Evolutionary conservation across 2,888 invertebrate species (phyloP).

Genomic region (Hirtodrosophila histrioides): DNA sequence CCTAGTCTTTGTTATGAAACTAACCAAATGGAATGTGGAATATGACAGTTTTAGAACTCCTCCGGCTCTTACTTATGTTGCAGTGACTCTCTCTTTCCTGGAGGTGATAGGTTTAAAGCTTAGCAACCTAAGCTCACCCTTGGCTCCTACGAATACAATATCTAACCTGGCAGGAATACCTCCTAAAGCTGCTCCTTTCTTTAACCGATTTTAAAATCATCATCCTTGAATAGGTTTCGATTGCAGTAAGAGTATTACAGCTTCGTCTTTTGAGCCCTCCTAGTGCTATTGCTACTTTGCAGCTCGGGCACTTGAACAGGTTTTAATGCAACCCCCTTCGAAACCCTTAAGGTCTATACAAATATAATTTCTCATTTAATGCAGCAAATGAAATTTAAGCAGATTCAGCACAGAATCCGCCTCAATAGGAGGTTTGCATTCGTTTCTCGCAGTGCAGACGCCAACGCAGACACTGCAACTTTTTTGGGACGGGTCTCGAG

Average conservation of each 20-base stretch:
- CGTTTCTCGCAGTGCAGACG: constrained; percentile 54
- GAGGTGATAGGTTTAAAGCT: no score
- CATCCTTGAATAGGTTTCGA: no score
- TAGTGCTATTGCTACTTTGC: constrained; percentile 38
- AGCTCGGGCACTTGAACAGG: constrained; percentile 60
- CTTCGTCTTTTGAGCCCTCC: constrained; percentile 1
- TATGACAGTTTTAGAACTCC: no score
- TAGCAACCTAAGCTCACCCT: no score
- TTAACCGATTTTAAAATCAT: no score
- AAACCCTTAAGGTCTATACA: constrained; percentile 35
- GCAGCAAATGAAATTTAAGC: constrained; percentile 64
- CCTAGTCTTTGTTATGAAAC: neutral
- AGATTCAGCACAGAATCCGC: constrained; percentile 16
- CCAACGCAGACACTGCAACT: constrained; percentile 35
- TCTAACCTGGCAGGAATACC: no score
- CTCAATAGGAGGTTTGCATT: constrained; percentile 4
- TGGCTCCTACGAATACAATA: no score
- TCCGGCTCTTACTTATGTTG: no score
- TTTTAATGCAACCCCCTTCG: constrained; percentile 34
- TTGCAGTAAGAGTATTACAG: constrained; percentile 25
- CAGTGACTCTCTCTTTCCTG: no score
- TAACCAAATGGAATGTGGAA: neutral
- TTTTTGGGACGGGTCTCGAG: neutral
- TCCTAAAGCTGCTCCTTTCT: no score
- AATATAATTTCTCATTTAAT: constrained; percentile 53